Evolutionary conservation across 2,797 vertebrate genomes (phyloP).

Genomic region (Coendou prehensilis): DNA sequence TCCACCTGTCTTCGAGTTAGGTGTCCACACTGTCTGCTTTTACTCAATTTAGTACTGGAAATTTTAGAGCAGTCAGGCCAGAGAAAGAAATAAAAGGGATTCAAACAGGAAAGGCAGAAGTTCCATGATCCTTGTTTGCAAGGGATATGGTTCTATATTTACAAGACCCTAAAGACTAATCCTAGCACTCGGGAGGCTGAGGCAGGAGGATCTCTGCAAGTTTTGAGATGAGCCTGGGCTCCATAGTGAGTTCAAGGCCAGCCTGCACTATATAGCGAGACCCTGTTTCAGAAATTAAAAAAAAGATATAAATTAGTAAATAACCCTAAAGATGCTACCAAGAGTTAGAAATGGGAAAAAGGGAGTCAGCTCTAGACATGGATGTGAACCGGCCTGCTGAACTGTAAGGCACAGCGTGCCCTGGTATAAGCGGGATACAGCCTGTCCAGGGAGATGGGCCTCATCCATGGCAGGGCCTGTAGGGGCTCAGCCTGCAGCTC

Average conservation of each 20-base stretch:
- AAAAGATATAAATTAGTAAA: neutral
- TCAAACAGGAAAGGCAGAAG: neutral
- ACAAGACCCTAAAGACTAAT: neutral
- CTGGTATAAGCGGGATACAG: neutral
- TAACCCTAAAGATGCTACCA: neutral
- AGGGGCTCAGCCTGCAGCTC: neutral
- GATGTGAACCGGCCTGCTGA: neutral
- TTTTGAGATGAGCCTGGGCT: too few relatives aligned
- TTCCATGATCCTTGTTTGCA: neutral
- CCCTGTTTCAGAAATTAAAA: neutral
- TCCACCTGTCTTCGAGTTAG: neutral
- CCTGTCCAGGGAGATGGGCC: neutral
- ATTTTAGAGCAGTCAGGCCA: neutral
- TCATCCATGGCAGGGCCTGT: neutral
- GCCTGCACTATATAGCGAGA: neutral
- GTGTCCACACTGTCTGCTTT: neutral
- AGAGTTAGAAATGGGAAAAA: neutral
- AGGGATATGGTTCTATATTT: neutral
- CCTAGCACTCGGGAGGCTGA: neutral
- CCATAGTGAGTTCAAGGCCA: too few relatives aligned
- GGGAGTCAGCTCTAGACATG: neutral
- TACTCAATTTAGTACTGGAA: neutral
- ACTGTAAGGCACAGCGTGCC: neutral
- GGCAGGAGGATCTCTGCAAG: too few relatives aligned
- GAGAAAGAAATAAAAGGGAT: neutral